A percentile compares a stretch with the other conserved stretches of the same genome.
These are phyloP conservation scores for Nomada fucata DNA, from an alignment of 2,888 invertebrate species.

Conservation along the genomic window DNA sequence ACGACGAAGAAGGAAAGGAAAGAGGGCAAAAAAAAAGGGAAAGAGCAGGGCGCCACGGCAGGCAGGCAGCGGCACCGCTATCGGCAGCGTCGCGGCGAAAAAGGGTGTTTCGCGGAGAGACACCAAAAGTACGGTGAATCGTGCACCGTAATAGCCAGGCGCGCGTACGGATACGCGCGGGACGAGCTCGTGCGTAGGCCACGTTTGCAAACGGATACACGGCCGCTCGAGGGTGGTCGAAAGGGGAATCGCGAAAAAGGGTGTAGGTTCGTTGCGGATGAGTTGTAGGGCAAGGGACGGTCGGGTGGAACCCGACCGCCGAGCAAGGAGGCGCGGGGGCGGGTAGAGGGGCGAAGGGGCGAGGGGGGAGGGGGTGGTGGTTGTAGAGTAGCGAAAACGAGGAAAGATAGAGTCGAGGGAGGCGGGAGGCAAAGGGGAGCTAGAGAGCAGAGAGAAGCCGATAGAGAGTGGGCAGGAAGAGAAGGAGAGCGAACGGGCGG, in stretches of 20 bases:
- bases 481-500: slow-evolving; percentile 53
- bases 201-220: slow-evolving; percentile 57
- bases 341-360: slow-evolving; percentile 23
- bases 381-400: slow-evolving; percentile 33
- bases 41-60: slow-evolving; percentile 67
- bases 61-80: slow-evolving; percentile 53
- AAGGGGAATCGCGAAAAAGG: slow-evolving; percentile 72
- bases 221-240: slow-evolving; percentile 49
- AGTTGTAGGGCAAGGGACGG: slow-evolving; percentile 58
- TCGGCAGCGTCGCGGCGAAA: slow-evolving; percentile 61
- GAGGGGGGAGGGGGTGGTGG: too few species aligned
- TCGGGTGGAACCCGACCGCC: slow-evolving; percentile 45
- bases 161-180: slow-evolving; percentile 48
- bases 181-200: slow-evolving; percentile 49
- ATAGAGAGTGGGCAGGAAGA: slow-evolving; percentile 42
- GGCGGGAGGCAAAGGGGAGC: slow-evolving; percentile 30
- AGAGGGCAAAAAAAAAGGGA: slow-evolving; percentile 70
- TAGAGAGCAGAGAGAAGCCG: slow-evolving; percentile 46
- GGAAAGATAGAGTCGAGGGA: slow-evolving; percentile 36
- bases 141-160: slow-evolving; percentile 55
- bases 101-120: slow-evolving; percentile 62
- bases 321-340: slow-evolving; percentile 53
- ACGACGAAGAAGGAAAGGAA: slow-evolving; percentile 61
- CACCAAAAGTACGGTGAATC: slow-evolving; percentile 44
- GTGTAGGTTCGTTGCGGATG: slow-evolving; percentile 72